Evolutionary conservation across 2,888 invertebrate genomes (phyloP).

Genomic region (Chironomus riparius): DNA sequence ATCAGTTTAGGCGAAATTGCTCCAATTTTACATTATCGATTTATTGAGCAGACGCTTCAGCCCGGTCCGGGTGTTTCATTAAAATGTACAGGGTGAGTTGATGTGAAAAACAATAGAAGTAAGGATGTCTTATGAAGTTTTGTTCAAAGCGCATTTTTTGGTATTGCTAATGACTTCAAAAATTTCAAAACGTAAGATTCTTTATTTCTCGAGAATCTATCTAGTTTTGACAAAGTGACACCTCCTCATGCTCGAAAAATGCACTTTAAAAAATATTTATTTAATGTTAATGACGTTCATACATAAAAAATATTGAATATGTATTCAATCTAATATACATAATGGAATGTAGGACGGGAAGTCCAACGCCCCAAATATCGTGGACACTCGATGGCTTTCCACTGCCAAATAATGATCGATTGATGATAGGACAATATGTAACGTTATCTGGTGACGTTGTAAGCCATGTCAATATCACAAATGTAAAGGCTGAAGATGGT

Average conservation of each 20-base stretch:
- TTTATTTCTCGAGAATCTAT: no score
- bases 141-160: no score
- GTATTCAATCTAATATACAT: no score
- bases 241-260: no score
- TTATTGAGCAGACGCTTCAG: conserved; percentile 68
- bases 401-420: conserved; percentile 56
- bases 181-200: no score
- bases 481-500: conserved; percentile 78
- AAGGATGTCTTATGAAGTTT: no score
- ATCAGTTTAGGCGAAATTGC: conserved; percentile 68
- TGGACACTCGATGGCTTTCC: conserved; percentile 69
- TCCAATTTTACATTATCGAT: conserved; percentile 63
- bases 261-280: no score
- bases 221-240: no score
- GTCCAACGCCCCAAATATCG: conserved; percentile 66
- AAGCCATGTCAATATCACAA: conserved; percentile 81
- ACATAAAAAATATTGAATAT: no score
- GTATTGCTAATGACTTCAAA: no score
- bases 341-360: conserved; percentile 45
- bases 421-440: conserved; percentile 83
- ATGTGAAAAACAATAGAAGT: background rate
- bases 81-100: conserved; percentile 54
- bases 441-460: conserved; percentile 85
- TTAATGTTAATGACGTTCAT: no score
- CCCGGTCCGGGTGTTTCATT: conserved; percentile 69